Base-by-base conservation (phyloP, 2,113 vertebrate species). In the Plecotus auritus region DNA sequence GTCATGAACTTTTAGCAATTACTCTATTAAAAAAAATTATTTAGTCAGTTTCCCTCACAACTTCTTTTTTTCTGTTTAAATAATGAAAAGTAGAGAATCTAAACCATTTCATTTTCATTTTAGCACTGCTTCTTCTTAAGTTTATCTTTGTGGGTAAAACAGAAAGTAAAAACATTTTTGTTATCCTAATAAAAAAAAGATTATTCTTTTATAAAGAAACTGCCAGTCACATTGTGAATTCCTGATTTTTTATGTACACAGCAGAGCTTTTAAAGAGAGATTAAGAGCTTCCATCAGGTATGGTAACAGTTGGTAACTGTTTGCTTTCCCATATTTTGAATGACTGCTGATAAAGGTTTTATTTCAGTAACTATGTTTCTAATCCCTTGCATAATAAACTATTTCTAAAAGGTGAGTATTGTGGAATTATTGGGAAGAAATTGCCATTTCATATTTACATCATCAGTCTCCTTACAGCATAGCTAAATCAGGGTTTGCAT, bases 401-500 rank as follows among this genome's bases (percentile, higher is more conserved):
- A 40, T 54, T 93, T 94, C 26, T 59, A 84, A 72, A 40, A 67
- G 49, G 51, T n/a, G 40, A 77, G 1, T 76, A 76, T 91, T 85
- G 45, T 67, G 23, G 32, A 81, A 45, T 91, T 72, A 88, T 69
- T 84, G 78, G 70, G 35, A 93, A 92, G 37, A 51, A 82, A 70
- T 59, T 96, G 54, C 54, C 5, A 74, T 83, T 94, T 94, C n/a
- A 45, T 92, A 37, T 86, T 96, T 95, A 56, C 61, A 84, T 89
- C 70, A 56, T 61, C 66, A 87, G 18, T 13, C 13, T 96, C 64
- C 67, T 12, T 64, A 30, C 32, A 88, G 47, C 40, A 93, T 85
- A 59, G 66, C 86, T n/a, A 69, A 95, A 67, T 82, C 70, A 64
- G 35, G 35, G 86, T 84, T 96, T 95, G 70, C 78, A 81, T 94